Conservation (phyloP, 2,888 invertebrate species). For the Ectemnius lituratus region DNA sequence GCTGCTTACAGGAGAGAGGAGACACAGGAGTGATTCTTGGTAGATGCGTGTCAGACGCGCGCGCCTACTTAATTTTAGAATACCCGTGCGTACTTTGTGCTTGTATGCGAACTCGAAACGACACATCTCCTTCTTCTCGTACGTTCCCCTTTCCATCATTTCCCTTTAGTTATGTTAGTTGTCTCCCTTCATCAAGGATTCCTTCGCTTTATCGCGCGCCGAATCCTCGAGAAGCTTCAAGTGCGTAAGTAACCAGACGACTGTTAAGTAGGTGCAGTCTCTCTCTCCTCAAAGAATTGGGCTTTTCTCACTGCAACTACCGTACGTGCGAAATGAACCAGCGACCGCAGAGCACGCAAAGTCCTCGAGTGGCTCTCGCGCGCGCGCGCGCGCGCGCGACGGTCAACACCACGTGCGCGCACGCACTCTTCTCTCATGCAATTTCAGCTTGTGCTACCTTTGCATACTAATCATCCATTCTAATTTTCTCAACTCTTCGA, state of each 20-base stretch:
- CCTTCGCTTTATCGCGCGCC: background rate
- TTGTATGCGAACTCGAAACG: conserved; percentile 20
- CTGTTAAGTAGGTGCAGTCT: conserved; percentile 42
- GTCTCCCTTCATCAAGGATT: conserved; percentile 7
- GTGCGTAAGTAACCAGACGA: conserved; percentile 45
- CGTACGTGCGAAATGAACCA: too few species aligned
- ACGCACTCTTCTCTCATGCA: too few species aligned
- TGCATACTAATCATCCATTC: too few species aligned
- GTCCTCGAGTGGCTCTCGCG: too few species aligned
- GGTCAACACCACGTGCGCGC: too few species aligned
- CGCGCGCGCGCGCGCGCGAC: too few species aligned
- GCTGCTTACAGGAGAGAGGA: conserved; percentile 15
- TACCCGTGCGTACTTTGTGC: conserved; percentile 23
- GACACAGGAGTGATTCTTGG: conserved; percentile 51
- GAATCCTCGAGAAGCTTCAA: background rate
- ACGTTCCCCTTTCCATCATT: conserved; percentile 4
- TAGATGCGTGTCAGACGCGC: conserved; percentile 49
- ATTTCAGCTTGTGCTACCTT: too few species aligned
- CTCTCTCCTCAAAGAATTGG: conserved; percentile 44
- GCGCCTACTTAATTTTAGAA: conserved; percentile 57
- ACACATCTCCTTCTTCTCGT: too few species aligned
- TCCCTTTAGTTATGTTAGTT: background rate
- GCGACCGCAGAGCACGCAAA: background rate
- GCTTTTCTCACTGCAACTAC: background rate
- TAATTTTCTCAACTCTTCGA: too few species aligned